Conservation (phyloP, 2,797 vertebrate species). For the Sebastes nivosus region DNA sequence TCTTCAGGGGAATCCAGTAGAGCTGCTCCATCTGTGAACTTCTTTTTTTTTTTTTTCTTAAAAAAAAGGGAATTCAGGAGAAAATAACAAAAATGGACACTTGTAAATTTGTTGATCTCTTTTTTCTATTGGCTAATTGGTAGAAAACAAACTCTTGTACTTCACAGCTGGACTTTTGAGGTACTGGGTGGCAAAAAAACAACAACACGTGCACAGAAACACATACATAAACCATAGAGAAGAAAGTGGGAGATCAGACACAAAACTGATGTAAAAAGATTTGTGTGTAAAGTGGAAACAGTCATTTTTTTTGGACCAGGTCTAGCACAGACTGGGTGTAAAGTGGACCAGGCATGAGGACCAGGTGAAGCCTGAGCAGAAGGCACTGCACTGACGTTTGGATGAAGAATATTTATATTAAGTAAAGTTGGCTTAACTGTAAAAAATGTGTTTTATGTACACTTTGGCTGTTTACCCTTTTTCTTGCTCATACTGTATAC, state of each 20-base stretch:
- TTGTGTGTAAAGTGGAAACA: constrained; percentile 65
- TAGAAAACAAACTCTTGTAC: constrained; percentile 82
- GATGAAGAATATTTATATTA: constrained; percentile 88
- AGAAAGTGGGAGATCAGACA: constrained; percentile 53
- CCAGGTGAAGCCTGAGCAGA: constrained; percentile 73
- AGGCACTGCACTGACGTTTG: constrained; percentile 86
- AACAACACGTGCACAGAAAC: constrained; percentile 32
- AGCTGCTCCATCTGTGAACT: constrained; percentile 53
- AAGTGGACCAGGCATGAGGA: constrained; percentile 56
- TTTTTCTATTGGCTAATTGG: constrained; percentile 81
- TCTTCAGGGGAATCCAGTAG: constrained; percentile 96
- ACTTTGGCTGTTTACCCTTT: constrained; percentile 66
- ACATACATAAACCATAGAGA: constrained; percentile 42
- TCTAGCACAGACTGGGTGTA: constrained; percentile 68
- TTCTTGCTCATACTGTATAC: constrained; percentile 56
- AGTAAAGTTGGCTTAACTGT: constrained; percentile 82
- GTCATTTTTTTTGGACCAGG: constrained; percentile 73
- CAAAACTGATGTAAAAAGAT: constrained; percentile 70
- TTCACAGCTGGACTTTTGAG: constrained; percentile 91
- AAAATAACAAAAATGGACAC: constrained; percentile 66
- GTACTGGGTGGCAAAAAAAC: constrained; percentile 78
- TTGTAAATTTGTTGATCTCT: constrained; percentile 78
- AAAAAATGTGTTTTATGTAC: constrained; percentile 76
- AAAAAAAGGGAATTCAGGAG: constrained; percentile 76
- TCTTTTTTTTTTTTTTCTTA: constrained; percentile 34